Evolutionary conservation across 2,797 vertebrate species (phyloP).

Genomic region (Xerus rutilus): DNA sequence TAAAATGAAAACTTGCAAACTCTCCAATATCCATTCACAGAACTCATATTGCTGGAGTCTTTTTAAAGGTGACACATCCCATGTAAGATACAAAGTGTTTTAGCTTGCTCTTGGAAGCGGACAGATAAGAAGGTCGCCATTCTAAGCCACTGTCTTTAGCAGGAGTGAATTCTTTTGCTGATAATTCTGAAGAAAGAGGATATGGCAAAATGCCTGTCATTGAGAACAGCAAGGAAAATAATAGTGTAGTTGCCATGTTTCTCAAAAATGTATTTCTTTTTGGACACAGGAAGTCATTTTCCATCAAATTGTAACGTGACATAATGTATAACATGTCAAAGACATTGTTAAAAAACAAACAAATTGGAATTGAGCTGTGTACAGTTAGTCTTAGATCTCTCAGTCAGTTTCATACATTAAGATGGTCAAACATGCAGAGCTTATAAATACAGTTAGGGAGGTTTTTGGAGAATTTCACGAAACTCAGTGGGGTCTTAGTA

Average conservation of each 20-base stretch:
- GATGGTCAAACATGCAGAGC: conserved; percentile 47
- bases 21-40: conserved; percentile 34
- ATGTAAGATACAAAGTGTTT: conserved; percentile 50
- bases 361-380: conserved; percentile 57
- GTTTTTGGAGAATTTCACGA: conserved; percentile 77
- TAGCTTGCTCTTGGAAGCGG: neutral
- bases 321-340: conserved; percentile 62
- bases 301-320: conserved; percentile 73
- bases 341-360: conserved; percentile 75
- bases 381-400: conserved; percentile 50
- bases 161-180: conserved; percentile 50
- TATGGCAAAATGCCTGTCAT: conserved; percentile 53
- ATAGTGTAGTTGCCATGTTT: conserved; percentile 57
- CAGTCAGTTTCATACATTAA: conserved; percentile 71
- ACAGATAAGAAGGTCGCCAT: conserved; percentile 3
- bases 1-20: conserved; percentile 1
- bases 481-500: conserved; percentile 60
- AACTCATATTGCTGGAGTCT: neutral
- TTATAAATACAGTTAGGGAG: conserved; percentile 64
- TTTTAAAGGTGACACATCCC: conserved; percentile 31
- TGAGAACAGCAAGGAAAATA: conserved; percentile 73
- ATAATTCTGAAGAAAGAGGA: conserved; percentile 68
- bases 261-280: conserved; percentile 77
- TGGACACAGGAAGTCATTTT: conserved; percentile 82
- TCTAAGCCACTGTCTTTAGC: neutral